These are phyloP conservation scores for Bembecia ichneumoniformis DNA, from an alignment of 2,888 invertebrate genomes.

Conservation along the genomic window DNA sequence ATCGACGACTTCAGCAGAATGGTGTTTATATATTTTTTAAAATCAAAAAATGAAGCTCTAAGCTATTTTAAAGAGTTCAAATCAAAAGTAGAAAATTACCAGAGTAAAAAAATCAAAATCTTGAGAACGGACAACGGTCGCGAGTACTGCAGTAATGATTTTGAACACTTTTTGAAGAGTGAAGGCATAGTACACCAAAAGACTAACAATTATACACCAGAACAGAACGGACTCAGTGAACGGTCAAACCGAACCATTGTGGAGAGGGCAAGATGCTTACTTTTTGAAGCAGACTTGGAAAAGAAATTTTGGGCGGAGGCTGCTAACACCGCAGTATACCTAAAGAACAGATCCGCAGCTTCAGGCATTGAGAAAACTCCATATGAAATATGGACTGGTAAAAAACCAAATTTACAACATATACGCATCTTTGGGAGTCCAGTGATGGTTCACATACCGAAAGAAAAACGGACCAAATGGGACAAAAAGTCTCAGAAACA, in stretches of 20 bases:
- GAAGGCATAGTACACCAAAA: conserved; percentile 8
- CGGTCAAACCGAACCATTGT: conserved; percentile 13
- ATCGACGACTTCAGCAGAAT: conserved; percentile 4
- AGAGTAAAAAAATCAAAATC: conserved; percentile 3
- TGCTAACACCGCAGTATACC: conserved; percentile 11
- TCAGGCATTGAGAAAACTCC: conserved; percentile 13
- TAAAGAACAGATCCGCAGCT: conserved; percentile 9
- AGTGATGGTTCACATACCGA: conserved; percentile 15
- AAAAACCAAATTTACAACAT: conserved; percentile 12
- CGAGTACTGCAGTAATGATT: conserved; percentile 8
- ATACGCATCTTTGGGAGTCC: conserved; percentile 12
- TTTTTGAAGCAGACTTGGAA: conserved; percentile 11
- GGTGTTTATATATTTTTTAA: conserved; percentile 1
- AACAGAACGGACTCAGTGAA: conserved; percentile 17
- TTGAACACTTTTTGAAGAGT: conserved; percentile 4
- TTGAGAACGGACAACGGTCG: conserved; percentile 8
- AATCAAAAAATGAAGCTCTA: conserved; percentile 2
- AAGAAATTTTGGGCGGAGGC: conserved; percentile 17
- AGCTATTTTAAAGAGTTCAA: conserved; percentile 2
- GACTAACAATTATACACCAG: conserved; percentile 8
- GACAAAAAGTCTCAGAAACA: conserved; percentile 12
- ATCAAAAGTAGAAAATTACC: background rate
- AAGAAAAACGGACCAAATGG: conserved; percentile 13
- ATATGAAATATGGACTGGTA: conserved; percentile 12
- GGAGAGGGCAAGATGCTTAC: conserved; percentile 11